Percentiles rank a stretch among this genome's conserved stretches.
These are phyloP conservation scores for Musca domestica DNA, from an alignment of 1,140 invertebrate species.

Conservation along the genomic window DNA sequence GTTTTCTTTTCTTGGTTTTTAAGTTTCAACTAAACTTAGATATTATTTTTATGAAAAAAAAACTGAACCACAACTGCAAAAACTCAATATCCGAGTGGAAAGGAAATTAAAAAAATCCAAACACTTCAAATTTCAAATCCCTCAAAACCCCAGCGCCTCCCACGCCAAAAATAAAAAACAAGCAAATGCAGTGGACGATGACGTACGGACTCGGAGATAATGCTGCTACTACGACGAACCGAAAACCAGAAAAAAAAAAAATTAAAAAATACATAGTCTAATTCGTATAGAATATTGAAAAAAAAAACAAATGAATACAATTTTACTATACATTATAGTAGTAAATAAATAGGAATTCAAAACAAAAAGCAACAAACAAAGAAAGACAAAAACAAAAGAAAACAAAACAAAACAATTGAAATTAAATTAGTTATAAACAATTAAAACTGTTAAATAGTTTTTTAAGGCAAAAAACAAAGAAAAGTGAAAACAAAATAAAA, in stretches of 20 bases:
- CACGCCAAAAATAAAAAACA: too few relatives aligned
- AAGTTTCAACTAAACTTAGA: background rate
- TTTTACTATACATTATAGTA: conserved; percentile 23
- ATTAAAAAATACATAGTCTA: too few relatives aligned
- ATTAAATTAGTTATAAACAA: conserved; percentile 19
- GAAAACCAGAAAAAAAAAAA: too few relatives aligned
- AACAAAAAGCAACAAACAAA: background rate
- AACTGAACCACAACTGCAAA: background rate
- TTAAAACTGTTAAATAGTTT: conserved; percentile 22
- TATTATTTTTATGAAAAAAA: background rate
- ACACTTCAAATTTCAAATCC: background rate
- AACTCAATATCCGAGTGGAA: background rate
- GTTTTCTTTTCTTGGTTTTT: background rate
- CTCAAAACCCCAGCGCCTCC: too few relatives aligned
- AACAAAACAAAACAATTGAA: background rate
- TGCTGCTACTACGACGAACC: too few relatives aligned
- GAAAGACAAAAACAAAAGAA: background rate
- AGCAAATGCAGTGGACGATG: too few relatives aligned
- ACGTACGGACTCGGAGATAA: too few relatives aligned
- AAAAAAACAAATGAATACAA: conserved; percentile 2
- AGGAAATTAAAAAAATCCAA: background rate
- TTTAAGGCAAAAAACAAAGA: background rate
- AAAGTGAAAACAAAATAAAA: too few relatives aligned
- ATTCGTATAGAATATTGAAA: background rate
- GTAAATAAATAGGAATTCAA: background rate